Evolutionary conservation across 2,888 invertebrate genomes (phyloP).

Genomic region (Volucella bombylans): DNA sequence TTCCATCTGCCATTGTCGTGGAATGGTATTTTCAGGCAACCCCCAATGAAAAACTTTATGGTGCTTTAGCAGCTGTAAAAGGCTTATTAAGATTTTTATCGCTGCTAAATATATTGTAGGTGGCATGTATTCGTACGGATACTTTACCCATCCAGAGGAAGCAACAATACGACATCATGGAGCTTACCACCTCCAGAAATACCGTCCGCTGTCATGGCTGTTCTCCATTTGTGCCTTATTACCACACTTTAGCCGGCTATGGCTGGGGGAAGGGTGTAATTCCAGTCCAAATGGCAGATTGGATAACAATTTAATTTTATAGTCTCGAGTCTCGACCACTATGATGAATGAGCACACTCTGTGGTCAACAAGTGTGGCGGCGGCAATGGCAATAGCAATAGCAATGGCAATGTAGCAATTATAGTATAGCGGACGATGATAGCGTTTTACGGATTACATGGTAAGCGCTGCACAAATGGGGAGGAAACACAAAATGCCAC

Average conservation of each 20-base stretch:
- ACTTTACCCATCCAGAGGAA: not conserved
- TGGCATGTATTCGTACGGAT: not conserved
- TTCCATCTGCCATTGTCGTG: not conserved
- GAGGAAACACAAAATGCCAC: not conserved
- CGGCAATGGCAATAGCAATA: too few relatives aligned
- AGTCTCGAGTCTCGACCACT: conserved; percentile 10
- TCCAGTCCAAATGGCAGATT: conserved; percentile 52
- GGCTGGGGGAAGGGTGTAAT: not conserved
- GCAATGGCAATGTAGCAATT: too few relatives aligned
- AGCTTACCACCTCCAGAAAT: not conserved
- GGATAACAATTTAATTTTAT: conserved; percentile 67
- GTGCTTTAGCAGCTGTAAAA: conserved; percentile 40
- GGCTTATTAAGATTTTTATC: conserved; percentile 57
- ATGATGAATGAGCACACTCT: conserved; percentile 13
- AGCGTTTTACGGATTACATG: conserved; percentile 18
- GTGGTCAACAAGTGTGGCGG: conserved; percentile 48
- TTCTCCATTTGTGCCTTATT: conserved; percentile 39
- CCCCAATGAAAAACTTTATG: conserved; percentile 38
- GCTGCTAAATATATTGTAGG: conserved; percentile 10
- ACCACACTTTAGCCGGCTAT: conserved; percentile 35
- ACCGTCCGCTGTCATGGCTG: conserved; percentile 18
- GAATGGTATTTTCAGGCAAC: conserved; percentile 4
- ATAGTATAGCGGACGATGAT: too few relatives aligned
- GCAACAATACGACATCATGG: not conserved
- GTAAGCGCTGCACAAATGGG: not conserved